These are phyloP conservation scores for Salarias fasciatus DNA, from an alignment of 2,797 vertebrate genomes.

Conservation along the genomic window DNA sequence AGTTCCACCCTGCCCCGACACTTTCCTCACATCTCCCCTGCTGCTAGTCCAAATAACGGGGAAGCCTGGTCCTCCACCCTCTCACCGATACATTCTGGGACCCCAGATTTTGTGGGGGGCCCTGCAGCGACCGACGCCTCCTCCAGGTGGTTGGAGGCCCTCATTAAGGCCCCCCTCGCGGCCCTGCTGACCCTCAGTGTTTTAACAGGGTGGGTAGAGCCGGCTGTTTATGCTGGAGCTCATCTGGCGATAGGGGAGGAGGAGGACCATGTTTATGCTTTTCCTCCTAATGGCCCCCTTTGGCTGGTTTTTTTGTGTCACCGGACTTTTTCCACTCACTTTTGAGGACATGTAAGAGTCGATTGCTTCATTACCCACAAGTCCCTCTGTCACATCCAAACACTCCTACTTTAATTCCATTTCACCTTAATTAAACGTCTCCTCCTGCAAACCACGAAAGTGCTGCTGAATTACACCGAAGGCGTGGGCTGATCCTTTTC, in stretches of 20 bases:
- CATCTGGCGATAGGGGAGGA: constrained; percentile 41
- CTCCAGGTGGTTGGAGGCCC: constrained; percentile 19
- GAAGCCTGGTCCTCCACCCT: neutral
- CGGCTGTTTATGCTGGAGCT: constrained; percentile 56
- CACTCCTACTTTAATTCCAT: constrained; percentile 19
- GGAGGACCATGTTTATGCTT: constrained; percentile 52
- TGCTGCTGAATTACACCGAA: constrained; percentile 22
- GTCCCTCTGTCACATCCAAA: constrained; percentile 10
- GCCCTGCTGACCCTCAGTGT: constrained; percentile 20
- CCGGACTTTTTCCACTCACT: constrained; percentile 36
- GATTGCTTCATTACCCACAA: constrained; percentile 13
- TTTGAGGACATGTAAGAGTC: constrained; percentile 6
- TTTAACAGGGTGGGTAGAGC: constrained; percentile 19
- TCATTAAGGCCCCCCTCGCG: constrained; percentile 15
- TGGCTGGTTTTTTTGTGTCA: constrained; percentile 31
- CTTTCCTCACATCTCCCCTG: constrained; percentile 6
- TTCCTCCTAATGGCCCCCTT: constrained; percentile 35
- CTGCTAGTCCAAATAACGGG: constrained; percentile 27
- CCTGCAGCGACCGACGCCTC: constrained; percentile 26
- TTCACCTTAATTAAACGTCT: constrained; percentile 25
- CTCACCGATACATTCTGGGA: constrained; percentile 22
- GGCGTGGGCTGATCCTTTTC: constrained; percentile 34
- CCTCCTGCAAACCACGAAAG: constrained; percentile 1
- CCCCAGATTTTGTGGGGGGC: constrained; percentile 20
- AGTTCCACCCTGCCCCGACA: neutral